A percentile compares a stretch with the other conserved stretches of the same genome.
Evolutionary conservation across 2,797 vertebrate genomes (phyloP).

Genomic region (Gymnopithys bicolor): DNA sequence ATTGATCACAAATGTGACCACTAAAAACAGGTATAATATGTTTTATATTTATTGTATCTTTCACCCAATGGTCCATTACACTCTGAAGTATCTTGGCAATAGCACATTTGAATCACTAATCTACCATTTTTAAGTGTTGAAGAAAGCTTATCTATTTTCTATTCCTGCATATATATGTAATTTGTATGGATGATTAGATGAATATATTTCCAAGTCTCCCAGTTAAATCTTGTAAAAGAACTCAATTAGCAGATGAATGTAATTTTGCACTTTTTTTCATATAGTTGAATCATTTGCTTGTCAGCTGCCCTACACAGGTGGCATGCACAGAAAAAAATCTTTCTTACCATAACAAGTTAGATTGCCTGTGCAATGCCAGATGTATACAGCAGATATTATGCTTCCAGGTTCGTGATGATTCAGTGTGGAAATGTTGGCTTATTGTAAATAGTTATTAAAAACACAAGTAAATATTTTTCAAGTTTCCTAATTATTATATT

Average conservation of each 20-base stretch:
- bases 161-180: not conserved
- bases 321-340: not conserved
- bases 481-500: not conserved
- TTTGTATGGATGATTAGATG: not conserved
- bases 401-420: not conserved
- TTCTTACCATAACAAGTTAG: not conserved
- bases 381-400: not conserved
- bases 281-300: not conserved
- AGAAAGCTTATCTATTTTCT: not conserved
- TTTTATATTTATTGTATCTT: not conserved
- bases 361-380: not conserved
- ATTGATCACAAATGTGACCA: constrained; percentile 3
- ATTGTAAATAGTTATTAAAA: not conserved
- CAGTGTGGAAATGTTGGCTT: not conserved
- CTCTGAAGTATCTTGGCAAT: not conserved
- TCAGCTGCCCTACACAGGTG: not conserved
- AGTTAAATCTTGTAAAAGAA: not conserved
- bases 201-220: not conserved
- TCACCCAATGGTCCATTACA: not conserved
- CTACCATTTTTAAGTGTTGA: not conserved
- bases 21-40: not conserved
- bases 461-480: not conserved
- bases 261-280: not conserved
- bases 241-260: not conserved
- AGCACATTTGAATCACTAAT: not conserved